These are phyloP conservation scores for Drosophila sproati DNA, from an alignment of 1,140 invertebrate genomes.

Conservation along the genomic window DNA sequence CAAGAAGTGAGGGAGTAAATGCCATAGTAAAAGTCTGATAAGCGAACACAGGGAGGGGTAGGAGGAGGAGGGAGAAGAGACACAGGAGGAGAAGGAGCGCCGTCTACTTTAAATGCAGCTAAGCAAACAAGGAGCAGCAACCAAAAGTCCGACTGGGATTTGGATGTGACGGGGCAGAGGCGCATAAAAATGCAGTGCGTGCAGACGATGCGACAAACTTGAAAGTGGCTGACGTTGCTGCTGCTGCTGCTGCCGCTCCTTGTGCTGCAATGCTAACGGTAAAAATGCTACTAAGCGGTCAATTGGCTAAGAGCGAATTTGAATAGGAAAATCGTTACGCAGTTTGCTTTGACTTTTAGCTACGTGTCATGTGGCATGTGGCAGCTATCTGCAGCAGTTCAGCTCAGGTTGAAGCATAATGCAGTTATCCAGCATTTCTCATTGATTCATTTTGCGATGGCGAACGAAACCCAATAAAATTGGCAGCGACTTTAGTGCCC, in stretches of 20 bases:
- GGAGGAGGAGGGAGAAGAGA: background rate
- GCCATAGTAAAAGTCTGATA: background rate
- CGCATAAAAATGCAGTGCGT: constrained; percentile 69
- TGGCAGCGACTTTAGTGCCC: constrained; percentile 13
- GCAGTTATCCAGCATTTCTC: constrained; percentile 75
- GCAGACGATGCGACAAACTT: constrained; percentile 37
- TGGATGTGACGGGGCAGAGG: constrained; percentile 16
- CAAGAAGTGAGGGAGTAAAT: constrained; percentile 15
- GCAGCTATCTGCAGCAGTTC: constrained; percentile 22
- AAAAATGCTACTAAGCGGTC: constrained; percentile 25
- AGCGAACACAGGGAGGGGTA: background rate
- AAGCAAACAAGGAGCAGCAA: constrained; percentile 59
- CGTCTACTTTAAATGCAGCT: constrained; percentile 38
- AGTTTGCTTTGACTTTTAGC: constrained; percentile 48
- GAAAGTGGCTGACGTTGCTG: constrained; percentile 18
- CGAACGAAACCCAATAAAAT: constrained; percentile 49
- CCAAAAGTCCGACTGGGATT: constrained; percentile 55
- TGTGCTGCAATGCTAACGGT: background rate
- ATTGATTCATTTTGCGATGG: constrained; percentile 67
- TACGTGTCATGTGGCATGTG: constrained; percentile 64
- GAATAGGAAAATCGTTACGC: constrained; percentile 67
- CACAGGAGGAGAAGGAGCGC: background rate
- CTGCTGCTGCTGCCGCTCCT: background rate
- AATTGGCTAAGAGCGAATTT: constrained; percentile 57
- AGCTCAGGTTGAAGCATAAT: constrained; percentile 29